Base-by-base conservation (phyloP, 2,888 invertebrate genomes). In the Apodemia hepburni region DNA sequence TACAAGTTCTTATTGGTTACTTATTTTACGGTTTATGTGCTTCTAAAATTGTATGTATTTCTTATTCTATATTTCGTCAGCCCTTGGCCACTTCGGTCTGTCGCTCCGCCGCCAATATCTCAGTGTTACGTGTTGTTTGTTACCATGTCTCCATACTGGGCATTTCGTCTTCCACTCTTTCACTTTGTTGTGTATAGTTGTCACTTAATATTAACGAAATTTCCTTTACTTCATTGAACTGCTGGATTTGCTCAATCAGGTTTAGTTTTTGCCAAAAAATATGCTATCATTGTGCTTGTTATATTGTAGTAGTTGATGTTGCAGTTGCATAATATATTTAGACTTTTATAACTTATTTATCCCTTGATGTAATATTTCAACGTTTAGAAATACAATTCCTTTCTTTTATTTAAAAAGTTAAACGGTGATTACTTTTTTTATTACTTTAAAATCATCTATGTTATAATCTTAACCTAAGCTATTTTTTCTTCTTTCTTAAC, bases 161-260 rank as follows among this genome's bases (percentile, higher is more conserved):
- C 86, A 57, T 86, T 88, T 86, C 72, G 84, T 85, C 84, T 87
- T 87, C 85, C 87, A 78, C 69, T 64, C 66, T 63, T 66, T 64
- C 86, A 85, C 85, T 68, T 85, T 81, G 89, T 89, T 87, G 76
- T 87, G 86, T 89, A 86, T 79, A 87, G 87, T 73, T 59, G 65
- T 73, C 73, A 73, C 75, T 65, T 66, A 67, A 58, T 62, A 54
- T 60, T 58, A 60, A 64, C 61, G 35, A 51, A 61, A 61, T 59
- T 66, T 65, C 65, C 64, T 62, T 66, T 47, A 64, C 47, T 62
- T 51, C 42, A 61, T 57, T 61, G 58, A 22, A 49, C 33, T 47
- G 29, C 45, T 33, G 47, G 58, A 58, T 62, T 58, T 61, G 58
- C 58, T 62, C 62, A 58, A 62, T 58, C 54, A 58, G 58, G 62